These are phyloP conservation scores for Henricia sp. DNA, from an alignment of 53 echinoderm and acorn worm genomes.

Conservation along the genomic window DNA sequence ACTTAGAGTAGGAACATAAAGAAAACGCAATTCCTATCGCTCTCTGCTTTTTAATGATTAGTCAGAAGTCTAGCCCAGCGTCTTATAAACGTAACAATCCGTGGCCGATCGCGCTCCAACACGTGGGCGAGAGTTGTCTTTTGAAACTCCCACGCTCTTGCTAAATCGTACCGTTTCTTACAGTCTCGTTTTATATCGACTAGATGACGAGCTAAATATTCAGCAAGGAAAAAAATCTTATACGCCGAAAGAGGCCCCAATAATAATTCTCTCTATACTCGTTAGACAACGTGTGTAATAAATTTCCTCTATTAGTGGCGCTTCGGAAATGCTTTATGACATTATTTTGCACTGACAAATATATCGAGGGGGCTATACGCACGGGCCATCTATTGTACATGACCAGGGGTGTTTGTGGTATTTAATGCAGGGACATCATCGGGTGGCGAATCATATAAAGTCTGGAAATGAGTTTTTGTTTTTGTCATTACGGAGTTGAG, in stretches of 20 bases:
- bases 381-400: background rate
- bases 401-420: background rate
- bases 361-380: background rate
- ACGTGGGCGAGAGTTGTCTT: slow-evolving; percentile 33
- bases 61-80: background rate
- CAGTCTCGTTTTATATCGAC: slow-evolving; percentile 1
- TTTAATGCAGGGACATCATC: background rate
- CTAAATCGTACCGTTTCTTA: background rate
- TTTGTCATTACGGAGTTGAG: slow-evolving; percentile 26
- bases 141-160: slow-evolving; percentile 34
- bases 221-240: background rate
- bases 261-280: slow-evolving; percentile 34
- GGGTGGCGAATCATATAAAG: slow-evolving; percentile 11
- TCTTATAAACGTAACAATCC: slow-evolving; percentile 17
- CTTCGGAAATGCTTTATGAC: slow-evolving; percentile 58
- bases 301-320: slow-evolving; percentile 38
- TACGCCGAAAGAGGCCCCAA: background rate
- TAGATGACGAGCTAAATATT: background rate
- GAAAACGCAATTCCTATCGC: background rate
- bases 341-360: slow-evolving; percentile 30
- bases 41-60: slow-evolving; percentile 1
- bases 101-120: slow-evolving; percentile 9
- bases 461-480: slow-evolving; percentile 27
- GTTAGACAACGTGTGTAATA: slow-evolving; percentile 42
- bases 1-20: background rate